phyloP scores from a whole-genome alignment of 2,888 invertebrate genomes.

The Muscina levida region DNA sequence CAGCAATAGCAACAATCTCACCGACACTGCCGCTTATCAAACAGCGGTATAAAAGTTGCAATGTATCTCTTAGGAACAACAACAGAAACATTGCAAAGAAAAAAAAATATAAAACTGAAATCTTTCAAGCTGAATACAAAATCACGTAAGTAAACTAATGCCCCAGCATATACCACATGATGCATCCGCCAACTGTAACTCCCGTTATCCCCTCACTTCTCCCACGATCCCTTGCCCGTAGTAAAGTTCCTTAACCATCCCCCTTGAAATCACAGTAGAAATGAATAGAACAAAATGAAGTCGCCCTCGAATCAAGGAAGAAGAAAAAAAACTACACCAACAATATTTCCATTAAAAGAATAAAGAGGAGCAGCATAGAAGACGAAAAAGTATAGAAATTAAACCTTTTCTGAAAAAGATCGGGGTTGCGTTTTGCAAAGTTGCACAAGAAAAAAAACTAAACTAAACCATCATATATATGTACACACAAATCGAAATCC shows the following conservation, averaged over 20 bases:
- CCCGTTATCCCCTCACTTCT: slow-evolving; percentile 23
- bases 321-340: not conserved
- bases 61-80: slow-evolving; percentile 45
- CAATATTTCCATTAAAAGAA: slow-evolving; percentile 31
- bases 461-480: not conserved
- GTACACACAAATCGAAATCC: slow-evolving; percentile 11
- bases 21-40: slow-evolving; percentile 23
- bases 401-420: slow-evolving; percentile 51
- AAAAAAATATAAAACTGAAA: slow-evolving; percentile 42
- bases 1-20: not conserved
- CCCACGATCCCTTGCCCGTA: not conserved
- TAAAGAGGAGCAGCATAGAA: not conserved
- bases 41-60: slow-evolving; percentile 45
- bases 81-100: not conserved
- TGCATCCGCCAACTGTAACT: slow-evolving; percentile 71
- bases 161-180: slow-evolving; percentile 55
- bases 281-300: slow-evolving; percentile 58
- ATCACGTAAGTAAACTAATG: slow-evolving; percentile 78
- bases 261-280: slow-evolving; percentile 36
- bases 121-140: slow-evolving; percentile 68
- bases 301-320: not conserved
- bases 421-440: not conserved
- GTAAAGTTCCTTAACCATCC: not conserved
- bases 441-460: slow-evolving; percentile 30
- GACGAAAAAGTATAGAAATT: slow-evolving; percentile 46